Percentiles rank a stretch among this genome's conserved stretches.
These are phyloP conservation scores for Phenacoccus solenopsis DNA, from an alignment of 1,140 invertebrate species.

Conservation along the genomic window DNA sequence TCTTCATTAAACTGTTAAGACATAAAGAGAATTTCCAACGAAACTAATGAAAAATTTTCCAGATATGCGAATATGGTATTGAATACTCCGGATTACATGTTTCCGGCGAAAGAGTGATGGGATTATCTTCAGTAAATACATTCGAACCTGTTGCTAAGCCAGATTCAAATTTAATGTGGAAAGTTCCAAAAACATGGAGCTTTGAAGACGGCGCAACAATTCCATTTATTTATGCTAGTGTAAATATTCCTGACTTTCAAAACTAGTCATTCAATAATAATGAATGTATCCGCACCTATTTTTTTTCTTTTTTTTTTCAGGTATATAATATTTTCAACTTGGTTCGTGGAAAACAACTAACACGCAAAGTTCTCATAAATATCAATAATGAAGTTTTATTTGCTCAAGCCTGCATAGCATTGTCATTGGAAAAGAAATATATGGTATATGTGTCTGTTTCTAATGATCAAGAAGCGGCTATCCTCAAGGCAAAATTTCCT, in stretches of 20 bases:
- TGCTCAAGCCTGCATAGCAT: not conserved
- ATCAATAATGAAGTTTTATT: not conserved
- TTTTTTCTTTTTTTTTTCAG: not conserved
- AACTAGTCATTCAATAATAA: not conserved
- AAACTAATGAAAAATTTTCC: too few relatives aligned
- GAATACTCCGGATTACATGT: slow-evolving; percentile 78
- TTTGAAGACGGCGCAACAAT: slow-evolving; percentile 86
- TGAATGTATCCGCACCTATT: not conserved
- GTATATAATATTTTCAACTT: not conserved
- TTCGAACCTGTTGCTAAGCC: not conserved
- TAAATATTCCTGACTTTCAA: slow-evolving; percentile 28
- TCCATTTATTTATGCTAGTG: slow-evolving; percentile 83
- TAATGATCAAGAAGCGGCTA: not conserved
- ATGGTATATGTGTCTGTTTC: not conserved
- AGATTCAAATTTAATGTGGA: slow-evolving; percentile 76
- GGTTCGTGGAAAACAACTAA: not conserved
- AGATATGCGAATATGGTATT: slow-evolving; percentile 87
- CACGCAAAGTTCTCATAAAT: not conserved
- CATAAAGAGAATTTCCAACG: too few relatives aligned
- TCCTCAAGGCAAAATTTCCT: not conserved
- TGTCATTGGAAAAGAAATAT: not conserved
- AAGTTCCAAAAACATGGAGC: slow-evolving; percentile 75
- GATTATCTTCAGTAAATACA: slow-evolving; percentile 79
- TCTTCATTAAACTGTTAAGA: too few relatives aligned
- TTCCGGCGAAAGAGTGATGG: slow-evolving; percentile 75